Evolutionary conservation across 2,797 vertebrate genomes (phyloP), one percentile per base, ranked within the genome.

Genomic region (Astyanax mexicanus): DNA sequence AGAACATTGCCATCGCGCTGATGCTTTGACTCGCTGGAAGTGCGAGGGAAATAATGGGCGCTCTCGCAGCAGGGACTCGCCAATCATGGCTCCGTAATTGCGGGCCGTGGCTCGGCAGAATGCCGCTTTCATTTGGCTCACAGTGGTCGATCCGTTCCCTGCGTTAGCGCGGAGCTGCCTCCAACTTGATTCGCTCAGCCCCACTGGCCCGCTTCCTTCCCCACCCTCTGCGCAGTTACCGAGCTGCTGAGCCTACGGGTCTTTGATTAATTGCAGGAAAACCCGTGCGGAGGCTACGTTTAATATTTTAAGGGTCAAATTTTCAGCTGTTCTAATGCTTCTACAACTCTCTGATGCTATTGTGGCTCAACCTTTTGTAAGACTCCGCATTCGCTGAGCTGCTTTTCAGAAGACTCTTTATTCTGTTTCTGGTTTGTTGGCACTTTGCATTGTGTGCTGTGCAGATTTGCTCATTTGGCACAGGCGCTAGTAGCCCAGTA

Each of bases 201-300:
- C 69, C 42, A 49, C 29, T 49, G 72, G 40, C 58, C 40, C 45
- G 51, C 66, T 77, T 72, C 57, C 58, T 60, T 42, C 72, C 42
- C 61, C 45, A 55, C 71, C 58, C 17, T 35, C 29, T 70, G 74
- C 4, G 57, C 60, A 62, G 49, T 64, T 65, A 69, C 73, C 62
- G 71, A 75, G 64, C 71, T 66, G 77, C 70, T 79, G 52, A 81
- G 70, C 21, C 49, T 69, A 32, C 73, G 72, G 58, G 80, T 60
- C 29, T 60, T 42, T 47, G 58, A 47, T 77, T 80, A 82, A 81
- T 61, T 71, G 29, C 17, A 7, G 44, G 58, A 55, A n/a, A 47
- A 45, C 44, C 71, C 2, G 57, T 23, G 25, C 32, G 17, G 40
- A 32, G 25, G 54, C 40, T 27, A 13, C 62, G 37, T 52, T 40